Percentiles rank a stretch among this genome's conserved stretches.
Evolutionary conservation across 1,140 invertebrate species (phyloP).

Genomic region (Amyelois transitella): DNA sequence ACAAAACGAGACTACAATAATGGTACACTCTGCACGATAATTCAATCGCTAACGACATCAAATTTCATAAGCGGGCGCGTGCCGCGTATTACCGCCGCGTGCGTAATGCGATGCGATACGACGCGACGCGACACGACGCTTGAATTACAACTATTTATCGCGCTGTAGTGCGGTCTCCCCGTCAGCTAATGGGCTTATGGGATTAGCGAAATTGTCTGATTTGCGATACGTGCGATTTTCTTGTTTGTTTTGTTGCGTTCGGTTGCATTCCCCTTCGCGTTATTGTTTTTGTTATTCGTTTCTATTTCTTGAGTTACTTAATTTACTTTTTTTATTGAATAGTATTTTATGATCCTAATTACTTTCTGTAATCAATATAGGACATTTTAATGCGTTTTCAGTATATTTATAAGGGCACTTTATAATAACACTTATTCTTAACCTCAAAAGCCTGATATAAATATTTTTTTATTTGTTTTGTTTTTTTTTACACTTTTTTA

Average conservation of each 20-base stretch:
- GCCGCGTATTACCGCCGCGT: conserved; percentile 58
- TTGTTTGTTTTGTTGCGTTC: conserved; percentile 17
- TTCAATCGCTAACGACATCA: conserved; percentile 33
- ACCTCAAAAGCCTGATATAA: too few species aligned
- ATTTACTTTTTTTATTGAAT: not conserved
- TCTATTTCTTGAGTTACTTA: not conserved
- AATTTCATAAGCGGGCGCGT: conserved; percentile 66
- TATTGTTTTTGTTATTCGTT: conserved; percentile 17
- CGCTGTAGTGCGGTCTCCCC: conserved; percentile 41
- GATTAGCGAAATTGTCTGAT: conserved; percentile 43
- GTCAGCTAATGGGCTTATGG: conserved; percentile 48
- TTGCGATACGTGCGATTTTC: conserved; percentile 8
- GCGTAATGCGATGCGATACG: conserved; percentile 40
- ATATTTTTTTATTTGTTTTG: not conserved
- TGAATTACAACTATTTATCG: conserved; percentile 69
- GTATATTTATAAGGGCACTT: too few species aligned
- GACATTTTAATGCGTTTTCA: too few species aligned
- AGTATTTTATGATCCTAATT: not conserved
- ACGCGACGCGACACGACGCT: conserved; percentile 35
- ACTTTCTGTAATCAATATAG: not conserved
- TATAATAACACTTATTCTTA: too few species aligned
- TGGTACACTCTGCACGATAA: not conserved
- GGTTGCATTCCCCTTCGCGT: conserved; percentile 5
- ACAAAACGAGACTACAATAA: conserved; percentile 7
- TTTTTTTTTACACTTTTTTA: too few species aligned